Conservation (phyloP, 2,797 vertebrate species). For the Ptychadena robeensis region DNA sequence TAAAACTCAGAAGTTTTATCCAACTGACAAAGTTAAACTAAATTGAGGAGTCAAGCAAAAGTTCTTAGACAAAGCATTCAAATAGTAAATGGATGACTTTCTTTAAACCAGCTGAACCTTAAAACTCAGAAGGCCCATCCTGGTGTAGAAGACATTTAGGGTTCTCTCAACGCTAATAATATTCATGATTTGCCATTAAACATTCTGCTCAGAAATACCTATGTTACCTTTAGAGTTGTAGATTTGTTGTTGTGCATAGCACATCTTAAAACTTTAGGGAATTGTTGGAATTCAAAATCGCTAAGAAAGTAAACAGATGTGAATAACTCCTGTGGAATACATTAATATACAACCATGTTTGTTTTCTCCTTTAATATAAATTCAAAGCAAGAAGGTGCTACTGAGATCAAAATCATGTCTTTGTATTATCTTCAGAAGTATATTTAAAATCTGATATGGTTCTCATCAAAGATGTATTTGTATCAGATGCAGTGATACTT, state of each 20-base stretch:
- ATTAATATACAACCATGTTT: no score
- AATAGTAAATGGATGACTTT: no score
- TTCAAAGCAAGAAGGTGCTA: conserved; percentile 34
- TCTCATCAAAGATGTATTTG: neutral
- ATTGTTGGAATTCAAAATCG: neutral
- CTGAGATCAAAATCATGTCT: conserved; percentile 53
- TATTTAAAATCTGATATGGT: conserved; percentile 52
- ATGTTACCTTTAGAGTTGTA: neutral
- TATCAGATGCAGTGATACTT: neutral
- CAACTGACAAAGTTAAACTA: no score
- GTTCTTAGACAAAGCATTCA: no score
- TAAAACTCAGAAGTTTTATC: no score
- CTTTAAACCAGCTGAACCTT: neutral
- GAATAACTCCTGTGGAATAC: no score
- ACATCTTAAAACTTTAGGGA: neutral
- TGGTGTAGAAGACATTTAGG: neutral
- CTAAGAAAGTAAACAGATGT: neutral
- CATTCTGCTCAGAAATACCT: neutral
- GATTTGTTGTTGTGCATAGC: neutral
- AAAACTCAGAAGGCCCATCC: neutral
- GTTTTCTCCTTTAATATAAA: conserved; percentile 18
- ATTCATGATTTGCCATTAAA: neutral
- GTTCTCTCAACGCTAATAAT: neutral
- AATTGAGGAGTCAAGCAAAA: no score
- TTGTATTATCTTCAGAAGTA: conserved; percentile 49